These are phyloP conservation scores for Oreochromis grahami DNA, from an alignment of 2,797 vertebrate genomes.

Conservation along the genomic window DNA sequence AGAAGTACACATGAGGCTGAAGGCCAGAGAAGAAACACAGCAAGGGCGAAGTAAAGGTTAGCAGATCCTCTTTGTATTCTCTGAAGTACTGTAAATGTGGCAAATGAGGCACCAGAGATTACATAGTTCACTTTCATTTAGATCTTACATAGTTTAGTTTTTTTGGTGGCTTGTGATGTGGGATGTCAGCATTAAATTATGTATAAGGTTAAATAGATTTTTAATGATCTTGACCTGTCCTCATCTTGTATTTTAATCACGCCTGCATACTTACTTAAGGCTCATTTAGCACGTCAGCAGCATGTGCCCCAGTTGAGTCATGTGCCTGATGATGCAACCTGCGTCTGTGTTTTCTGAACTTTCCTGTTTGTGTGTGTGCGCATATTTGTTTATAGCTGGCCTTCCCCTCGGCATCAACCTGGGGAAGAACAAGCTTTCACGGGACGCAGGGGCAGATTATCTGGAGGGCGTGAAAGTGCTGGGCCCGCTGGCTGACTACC, in stretches of 20 bases:
- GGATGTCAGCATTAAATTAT: background rate
- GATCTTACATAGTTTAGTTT: background rate
- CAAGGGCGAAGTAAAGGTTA: constrained; percentile 80
- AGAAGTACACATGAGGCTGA: constrained; percentile 78
- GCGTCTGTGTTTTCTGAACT: constrained; percentile 25
- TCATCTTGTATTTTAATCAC: constrained; percentile 7
- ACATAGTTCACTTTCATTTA: background rate
- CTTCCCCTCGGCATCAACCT: constrained; percentile 92
- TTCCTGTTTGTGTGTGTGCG: background rate
- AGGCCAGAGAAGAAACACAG: constrained; percentile 76
- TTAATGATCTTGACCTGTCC: constrained; percentile 27
- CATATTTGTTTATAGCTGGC: constrained; percentile 76
- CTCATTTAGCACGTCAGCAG: constrained; percentile 15
- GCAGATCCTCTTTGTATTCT: background rate
- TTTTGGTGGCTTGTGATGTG: background rate
- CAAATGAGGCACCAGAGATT: background rate
- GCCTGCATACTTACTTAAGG: constrained; percentile 14
- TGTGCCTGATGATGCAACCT: constrained; percentile 19
- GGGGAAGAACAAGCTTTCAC: constrained; percentile 92
- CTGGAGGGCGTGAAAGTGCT: constrained; percentile 80
- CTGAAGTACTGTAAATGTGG: background rate
- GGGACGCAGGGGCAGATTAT: constrained; percentile 85
- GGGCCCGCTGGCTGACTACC: constrained; percentile 91
- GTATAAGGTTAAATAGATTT: background rate
- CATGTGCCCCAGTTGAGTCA: constrained; percentile 43